Conservation (phyloP, 2,888 invertebrate species). For the Chaetoderma sp. region DNA sequence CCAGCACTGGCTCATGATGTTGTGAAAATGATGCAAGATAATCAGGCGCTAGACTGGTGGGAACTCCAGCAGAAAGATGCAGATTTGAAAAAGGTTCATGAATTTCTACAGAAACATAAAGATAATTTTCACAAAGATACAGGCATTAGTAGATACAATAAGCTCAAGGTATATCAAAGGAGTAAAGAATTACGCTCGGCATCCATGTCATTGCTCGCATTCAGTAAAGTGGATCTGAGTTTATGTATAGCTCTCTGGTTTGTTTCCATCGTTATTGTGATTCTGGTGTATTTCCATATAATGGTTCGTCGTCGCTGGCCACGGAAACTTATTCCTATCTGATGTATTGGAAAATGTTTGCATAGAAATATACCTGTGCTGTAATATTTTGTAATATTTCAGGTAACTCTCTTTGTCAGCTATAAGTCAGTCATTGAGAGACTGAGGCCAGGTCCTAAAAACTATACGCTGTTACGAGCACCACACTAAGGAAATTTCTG, state of each 20-base stretch:
- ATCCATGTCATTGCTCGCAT: conserved; percentile 32
- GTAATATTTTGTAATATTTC: too few species aligned
- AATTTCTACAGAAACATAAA: conserved; percentile 37
- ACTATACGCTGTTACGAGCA: too few species aligned
- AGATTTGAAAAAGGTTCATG: conserved; percentile 48
- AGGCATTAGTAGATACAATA: too few species aligned
- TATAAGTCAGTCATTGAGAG: too few species aligned
- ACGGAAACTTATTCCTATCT: too few species aligned
- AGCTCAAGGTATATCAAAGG: neutral
- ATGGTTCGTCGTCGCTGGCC: conserved; percentile 14
- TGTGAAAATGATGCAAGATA: neutral
- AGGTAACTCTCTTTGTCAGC: too few species aligned
- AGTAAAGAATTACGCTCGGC: neutral
- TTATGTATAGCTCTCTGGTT: conserved; percentile 63
- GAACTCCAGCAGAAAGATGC: conserved; percentile 47
- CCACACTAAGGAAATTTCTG: too few species aligned
- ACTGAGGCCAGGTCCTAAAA: too few species aligned
- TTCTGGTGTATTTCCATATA: conserved; percentile 62
- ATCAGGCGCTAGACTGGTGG: conserved; percentile 55
- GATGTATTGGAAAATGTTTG: too few species aligned
- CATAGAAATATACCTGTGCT: too few species aligned
- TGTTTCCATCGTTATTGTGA: conserved; percentile 50
- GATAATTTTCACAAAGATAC: conserved; percentile 3
- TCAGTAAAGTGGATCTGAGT: conserved; percentile 56
- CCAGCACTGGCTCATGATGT: neutral